A percentile compares a stretch with the other conserved stretches of the same genome.
These are phyloP conservation scores for Empidonax alnorum DNA, from an alignment of 2,113 vertebrate species.

Conservation along the genomic window DNA sequence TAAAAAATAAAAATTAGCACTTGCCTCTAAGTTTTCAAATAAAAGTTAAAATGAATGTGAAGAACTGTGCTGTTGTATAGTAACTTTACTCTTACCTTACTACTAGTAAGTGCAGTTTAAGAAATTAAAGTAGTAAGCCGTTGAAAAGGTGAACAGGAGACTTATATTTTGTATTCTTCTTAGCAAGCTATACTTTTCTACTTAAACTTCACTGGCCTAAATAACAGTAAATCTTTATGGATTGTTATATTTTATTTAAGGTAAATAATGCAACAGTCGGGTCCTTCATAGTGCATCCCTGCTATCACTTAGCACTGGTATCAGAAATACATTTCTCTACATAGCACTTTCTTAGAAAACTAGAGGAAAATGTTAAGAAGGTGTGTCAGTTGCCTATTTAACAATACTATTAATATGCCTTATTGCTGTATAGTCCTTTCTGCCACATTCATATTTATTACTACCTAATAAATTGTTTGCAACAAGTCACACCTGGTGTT, in stretches of 20 bases:
- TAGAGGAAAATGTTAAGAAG: background rate
- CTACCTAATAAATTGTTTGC: conserved; percentile 49
- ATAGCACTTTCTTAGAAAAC: conserved; percentile 39
- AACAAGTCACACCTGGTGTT: background rate
- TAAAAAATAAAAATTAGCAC: background rate
- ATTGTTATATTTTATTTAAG: background rate
- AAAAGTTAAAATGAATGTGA: conserved; percentile 40
- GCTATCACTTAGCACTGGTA: background rate
- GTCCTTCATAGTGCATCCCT: background rate
- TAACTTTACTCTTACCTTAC: conserved; percentile 5
- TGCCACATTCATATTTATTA: conserved; percentile 50
- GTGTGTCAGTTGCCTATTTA: background rate
- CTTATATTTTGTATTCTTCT: conserved; percentile 7
- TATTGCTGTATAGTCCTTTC: conserved; percentile 32
- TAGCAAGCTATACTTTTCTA: conserved; percentile 27
- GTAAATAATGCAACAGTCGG: background rate
- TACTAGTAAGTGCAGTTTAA: background rate
- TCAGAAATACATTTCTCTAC: conserved; percentile 16
- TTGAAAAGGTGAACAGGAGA: background rate
- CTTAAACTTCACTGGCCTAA: background rate
- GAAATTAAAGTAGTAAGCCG: background rate
- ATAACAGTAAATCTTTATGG: background rate
- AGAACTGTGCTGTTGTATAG: conserved; percentile 8
- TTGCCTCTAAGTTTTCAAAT: conserved; percentile 44
- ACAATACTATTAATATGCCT: conserved; percentile 22